A percentile compares a stretch with the other conserved stretches of the same genome.
phyloP scores from a whole-genome alignment of 2,888 invertebrate genomes.

The Harpalus rufipes region DNA sequence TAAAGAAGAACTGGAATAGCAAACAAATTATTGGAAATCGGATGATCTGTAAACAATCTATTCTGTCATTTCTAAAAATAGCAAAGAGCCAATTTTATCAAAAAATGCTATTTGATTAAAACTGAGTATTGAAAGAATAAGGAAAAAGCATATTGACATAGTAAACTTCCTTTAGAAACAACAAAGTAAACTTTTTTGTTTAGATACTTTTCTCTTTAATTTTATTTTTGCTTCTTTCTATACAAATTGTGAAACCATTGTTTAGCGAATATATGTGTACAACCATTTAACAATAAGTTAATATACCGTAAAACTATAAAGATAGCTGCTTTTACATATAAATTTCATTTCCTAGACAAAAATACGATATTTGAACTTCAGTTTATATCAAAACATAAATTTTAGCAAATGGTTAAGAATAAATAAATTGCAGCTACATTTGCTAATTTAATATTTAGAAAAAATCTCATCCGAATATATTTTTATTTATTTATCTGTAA shows the following conservation, averaged over 20 bases:
- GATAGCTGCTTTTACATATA: background rate
- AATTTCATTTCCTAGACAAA: background rate
- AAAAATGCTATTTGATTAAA: background rate
- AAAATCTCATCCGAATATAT: too few relatives aligned
- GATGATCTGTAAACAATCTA: background rate
- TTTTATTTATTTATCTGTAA: too few relatives aligned
- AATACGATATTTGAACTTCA: background rate
- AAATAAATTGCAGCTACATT: too few relatives aligned
- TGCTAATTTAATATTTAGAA: too few relatives aligned
- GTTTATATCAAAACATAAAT: too few relatives aligned
- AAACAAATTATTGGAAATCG: background rate
- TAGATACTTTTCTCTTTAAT: background rate
- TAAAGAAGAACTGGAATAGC: too few relatives aligned
- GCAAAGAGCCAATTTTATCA: background rate
- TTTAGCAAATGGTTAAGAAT: too few relatives aligned
- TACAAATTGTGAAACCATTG: background rate
- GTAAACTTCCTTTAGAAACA: background rate
- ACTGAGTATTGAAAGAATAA: background rate
- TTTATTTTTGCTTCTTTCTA: background rate
- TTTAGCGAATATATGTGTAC: background rate
- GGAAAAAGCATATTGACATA: background rate
- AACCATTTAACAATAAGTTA: slow-evolving; percentile 3
- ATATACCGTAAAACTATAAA: background rate
- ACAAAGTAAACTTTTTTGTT: background rate
- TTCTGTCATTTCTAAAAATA: background rate